Conservation (phyloP, 2,888 invertebrate species). For the Abrostola tripartita region DNA sequence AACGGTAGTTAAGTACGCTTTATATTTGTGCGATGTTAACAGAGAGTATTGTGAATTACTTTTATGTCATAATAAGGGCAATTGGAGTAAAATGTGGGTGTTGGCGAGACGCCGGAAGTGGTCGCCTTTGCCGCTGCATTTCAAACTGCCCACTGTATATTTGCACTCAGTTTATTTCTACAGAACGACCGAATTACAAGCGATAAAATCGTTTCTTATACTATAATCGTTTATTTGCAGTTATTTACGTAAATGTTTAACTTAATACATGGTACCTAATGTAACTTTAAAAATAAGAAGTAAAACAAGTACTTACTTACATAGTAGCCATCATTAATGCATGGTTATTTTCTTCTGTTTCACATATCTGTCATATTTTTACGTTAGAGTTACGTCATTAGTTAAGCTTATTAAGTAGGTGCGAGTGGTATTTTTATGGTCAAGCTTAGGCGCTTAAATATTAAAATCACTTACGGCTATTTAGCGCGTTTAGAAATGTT, state of each 20-base stretch:
- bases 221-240: constrained; percentile 62
- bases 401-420: constrained; percentile 33
- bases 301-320: constrained; percentile 32
- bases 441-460: constrained; percentile 7
- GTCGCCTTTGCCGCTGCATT: constrained; percentile 53
- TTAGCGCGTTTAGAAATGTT: not conserved
- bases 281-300: constrained; percentile 26
- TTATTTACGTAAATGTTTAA: constrained; percentile 16
- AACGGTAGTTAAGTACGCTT: constrained; percentile 65
- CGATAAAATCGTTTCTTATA: constrained; percentile 68
- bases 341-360: constrained; percentile 39
- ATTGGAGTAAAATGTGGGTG: constrained; percentile 65
- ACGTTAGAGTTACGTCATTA: constrained; percentile 37
- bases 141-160: constrained; percentile 47
- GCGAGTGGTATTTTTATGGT: constrained; percentile 13
- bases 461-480: constrained; percentile 12
- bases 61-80: constrained; percentile 78
- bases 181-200: constrained; percentile 42
- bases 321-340: constrained; percentile 42
- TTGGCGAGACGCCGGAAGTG: constrained; percentile 58
- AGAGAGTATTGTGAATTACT: constrained; percentile 70
- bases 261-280: constrained; percentile 17
- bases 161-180: constrained; percentile 47
- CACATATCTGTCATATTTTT: constrained; percentile 37
- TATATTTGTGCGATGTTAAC: constrained; percentile 62